Evolutionary conservation across 2,113 vertebrate species (phyloP).

Genomic region (Falco punctatus): DNA sequence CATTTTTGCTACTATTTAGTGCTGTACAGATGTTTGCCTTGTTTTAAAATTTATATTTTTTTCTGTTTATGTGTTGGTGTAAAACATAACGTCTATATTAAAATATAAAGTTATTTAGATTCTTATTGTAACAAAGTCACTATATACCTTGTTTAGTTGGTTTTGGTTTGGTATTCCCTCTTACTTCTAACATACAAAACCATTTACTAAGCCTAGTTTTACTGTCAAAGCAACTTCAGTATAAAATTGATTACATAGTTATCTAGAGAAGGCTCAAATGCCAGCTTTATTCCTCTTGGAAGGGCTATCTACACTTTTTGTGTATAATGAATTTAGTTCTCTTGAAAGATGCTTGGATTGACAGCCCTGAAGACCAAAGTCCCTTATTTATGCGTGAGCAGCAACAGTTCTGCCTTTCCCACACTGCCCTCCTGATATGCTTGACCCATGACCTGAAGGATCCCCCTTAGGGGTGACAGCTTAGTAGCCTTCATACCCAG

Average conservation of each 20-base stretch:
- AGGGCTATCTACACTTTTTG: background rate
- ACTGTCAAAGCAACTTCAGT: background rate
- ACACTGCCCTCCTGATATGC: constrained; percentile 55
- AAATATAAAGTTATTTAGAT: background rate
- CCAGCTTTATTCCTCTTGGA: constrained; percentile 19
- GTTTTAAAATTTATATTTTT: background rate
- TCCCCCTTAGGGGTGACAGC: constrained; percentile 37
- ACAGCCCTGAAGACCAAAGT: constrained; percentile 62
- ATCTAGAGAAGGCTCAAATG: background rate
- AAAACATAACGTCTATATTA: background rate
- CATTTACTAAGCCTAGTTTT: background rate
- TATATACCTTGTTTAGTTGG: background rate
- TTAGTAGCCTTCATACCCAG: background rate
- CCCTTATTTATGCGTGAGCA: constrained; percentile 70
- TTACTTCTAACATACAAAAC: background rate
- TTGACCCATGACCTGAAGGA: constrained; percentile 61
- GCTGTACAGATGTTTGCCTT: background rate
- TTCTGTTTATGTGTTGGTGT: background rate
- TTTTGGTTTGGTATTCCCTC: background rate
- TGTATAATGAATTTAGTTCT: constrained; percentile 50
- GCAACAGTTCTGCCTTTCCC: constrained; percentile 55
- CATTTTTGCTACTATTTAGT: background rate
- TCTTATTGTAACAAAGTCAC: background rate
- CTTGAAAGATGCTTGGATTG: constrained; percentile 62
- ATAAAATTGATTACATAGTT: constrained; percentile 13